These are phyloP conservation scores for Genyomyrus donnyi DNA, from an alignment of 2,113 vertebrate genomes.

Conservation along the genomic window DNA sequence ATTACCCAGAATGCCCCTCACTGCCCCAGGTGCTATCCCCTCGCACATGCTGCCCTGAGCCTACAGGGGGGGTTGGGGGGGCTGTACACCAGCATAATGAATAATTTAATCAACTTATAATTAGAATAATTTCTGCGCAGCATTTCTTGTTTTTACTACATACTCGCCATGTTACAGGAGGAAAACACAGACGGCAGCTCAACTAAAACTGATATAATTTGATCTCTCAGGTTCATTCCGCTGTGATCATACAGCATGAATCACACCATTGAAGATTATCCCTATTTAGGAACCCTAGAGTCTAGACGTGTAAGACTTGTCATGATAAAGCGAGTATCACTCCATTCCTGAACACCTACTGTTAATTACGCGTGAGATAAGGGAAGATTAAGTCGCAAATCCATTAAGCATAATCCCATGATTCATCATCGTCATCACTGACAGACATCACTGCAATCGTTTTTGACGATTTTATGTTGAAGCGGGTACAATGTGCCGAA, in stretches of 20 bases:
- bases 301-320: neutral
- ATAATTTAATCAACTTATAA: neutral
- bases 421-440: neutral
- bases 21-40: neutral
- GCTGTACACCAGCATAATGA: neutral
- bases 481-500: neutral
- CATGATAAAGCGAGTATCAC: neutral
- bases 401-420: neutral
- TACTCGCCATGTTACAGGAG: neutral
- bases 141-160: neutral
- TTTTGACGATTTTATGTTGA: neutral
- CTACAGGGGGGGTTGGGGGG: neutral
- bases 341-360: neutral
- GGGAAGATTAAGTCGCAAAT: neutral
- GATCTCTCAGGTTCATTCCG: neutral
- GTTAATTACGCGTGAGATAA: neutral
- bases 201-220: neutral
- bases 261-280: neutral
- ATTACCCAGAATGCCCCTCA: neutral
- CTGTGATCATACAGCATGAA: neutral
- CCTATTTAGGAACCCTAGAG: neutral
- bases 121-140: neutral
- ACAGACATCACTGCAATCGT: neutral
- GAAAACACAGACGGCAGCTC: neutral
- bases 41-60: neutral